These are phyloP conservation scores for Odontothrips loti DNA, from an alignment of 2,888 invertebrate species.

Conservation along the genomic window DNA sequence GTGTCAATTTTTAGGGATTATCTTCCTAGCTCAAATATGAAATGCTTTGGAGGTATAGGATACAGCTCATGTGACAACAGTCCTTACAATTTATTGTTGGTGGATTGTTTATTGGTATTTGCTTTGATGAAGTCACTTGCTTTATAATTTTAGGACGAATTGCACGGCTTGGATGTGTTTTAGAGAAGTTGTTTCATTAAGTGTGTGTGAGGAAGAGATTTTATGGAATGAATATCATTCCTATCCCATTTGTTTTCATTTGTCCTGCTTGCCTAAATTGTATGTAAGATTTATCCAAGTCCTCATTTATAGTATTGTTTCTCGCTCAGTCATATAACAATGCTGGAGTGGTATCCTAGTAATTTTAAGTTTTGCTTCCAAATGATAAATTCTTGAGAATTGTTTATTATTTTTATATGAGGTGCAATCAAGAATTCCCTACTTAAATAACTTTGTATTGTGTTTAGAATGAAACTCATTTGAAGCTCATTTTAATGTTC, in stretches of 20 bases:
- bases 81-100: neutral
- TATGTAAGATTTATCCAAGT: neutral
- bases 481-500: conserved; percentile 2
- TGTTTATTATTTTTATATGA: conserved; percentile 18
- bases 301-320: conserved; percentile 25
- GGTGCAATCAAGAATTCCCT: conserved; percentile 9
- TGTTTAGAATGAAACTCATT: neutral
- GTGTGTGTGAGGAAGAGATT: neutral
- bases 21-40: conserved; percentile 31
- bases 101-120: neutral
- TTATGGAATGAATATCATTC: conserved; percentile 9
- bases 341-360: conserved; percentile 16
- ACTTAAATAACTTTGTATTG: neutral
- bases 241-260: neutral
- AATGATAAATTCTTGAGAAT: neutral
- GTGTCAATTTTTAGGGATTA: conserved; percentile 27
- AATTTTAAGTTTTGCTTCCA: conserved; percentile 25
- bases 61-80: neutral
- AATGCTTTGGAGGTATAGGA: neutral
- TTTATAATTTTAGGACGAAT: conserved; percentile 12
- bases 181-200: neutral
- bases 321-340: neutral
- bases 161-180: conserved; percentile 15
- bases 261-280: conserved; percentile 19
- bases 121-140: conserved; percentile 22